Conservation (phyloP, 2,797 vertebrate genomes). For the Molossus alvarezi region DNA sequence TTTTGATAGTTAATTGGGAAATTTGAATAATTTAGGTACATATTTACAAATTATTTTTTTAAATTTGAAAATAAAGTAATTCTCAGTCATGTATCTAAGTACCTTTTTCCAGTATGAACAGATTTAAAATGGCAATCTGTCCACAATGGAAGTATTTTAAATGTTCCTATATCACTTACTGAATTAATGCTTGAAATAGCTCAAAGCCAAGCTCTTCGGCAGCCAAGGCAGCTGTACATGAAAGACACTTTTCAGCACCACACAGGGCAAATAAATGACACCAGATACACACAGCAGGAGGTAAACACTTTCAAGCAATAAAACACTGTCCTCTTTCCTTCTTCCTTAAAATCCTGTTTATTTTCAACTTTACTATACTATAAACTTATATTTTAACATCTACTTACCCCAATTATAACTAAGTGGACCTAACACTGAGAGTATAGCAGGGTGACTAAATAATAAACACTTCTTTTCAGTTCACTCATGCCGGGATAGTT, state of each 20-base stretch:
- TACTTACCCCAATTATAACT: conserved; percentile 81
- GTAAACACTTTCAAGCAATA: conserved; percentile 90
- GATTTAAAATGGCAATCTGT: conserved; percentile 84
- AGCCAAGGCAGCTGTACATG: conserved; percentile 98
- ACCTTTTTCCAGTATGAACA: conserved; percentile 72
- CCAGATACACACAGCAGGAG: conserved; percentile 93
- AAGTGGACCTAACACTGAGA: conserved; percentile 78
- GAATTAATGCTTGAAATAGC: conserved; percentile 99
- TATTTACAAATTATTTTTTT: background rate
- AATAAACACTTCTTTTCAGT: conserved; percentile 60
- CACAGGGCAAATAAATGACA: conserved; percentile 88
- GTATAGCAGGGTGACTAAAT: conserved; percentile 68
- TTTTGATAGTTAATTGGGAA: conserved; percentile 66
- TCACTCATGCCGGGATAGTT: conserved; percentile 76
- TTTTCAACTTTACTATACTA: conserved; percentile 70
- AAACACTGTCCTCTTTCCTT: conserved; percentile 82
- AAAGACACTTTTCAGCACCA: conserved; percentile 95
- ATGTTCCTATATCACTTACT: no score
- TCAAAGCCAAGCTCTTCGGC: conserved; percentile 99
- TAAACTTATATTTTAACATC: conserved; percentile 78
- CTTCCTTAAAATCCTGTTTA: conserved; percentile 81
- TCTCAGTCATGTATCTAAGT: conserved; percentile 63
- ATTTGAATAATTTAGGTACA: conserved; percentile 40
- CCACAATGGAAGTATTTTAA: conserved; percentile 89
- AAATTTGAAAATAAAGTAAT: conserved; percentile 71